Percentiles rank a stretch among this genome's conserved stretches.
These are phyloP conservation scores for Arion vulgaris DNA, from an alignment of 1,140 invertebrate genomes.

Conservation along the genomic window DNA sequence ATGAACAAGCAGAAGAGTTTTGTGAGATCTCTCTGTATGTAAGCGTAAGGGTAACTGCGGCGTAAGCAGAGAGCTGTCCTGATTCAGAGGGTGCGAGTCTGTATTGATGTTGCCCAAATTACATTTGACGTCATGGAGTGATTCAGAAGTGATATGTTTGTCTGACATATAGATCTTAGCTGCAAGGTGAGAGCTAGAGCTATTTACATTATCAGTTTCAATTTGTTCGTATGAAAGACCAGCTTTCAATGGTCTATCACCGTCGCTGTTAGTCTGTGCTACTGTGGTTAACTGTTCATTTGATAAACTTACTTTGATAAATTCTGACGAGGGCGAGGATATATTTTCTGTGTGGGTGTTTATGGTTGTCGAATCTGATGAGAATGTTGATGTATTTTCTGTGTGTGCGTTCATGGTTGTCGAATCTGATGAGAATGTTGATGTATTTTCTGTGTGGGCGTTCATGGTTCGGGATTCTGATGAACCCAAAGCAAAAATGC, in stretches of 20 bases:
- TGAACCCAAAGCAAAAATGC: not conserved
- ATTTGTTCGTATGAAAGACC: not conserved
- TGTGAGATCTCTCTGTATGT: too few species aligned
- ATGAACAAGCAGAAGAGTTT: not conserved
- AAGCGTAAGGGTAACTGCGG: not conserved
- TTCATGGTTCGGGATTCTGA: not conserved
- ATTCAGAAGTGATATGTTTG: not conserved
- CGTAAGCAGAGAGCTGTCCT: not conserved
- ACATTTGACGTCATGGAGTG: not conserved
- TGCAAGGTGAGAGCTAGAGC: not conserved
- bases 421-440: too few species aligned
- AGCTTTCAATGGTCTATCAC: not conserved
- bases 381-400: too few species aligned
- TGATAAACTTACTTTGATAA: not conserved
- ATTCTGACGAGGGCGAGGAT: not conserved
- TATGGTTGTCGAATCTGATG: too few species aligned
- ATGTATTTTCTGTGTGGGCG: too few species aligned
- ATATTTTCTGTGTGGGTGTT: too few species aligned
- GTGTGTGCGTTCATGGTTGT: too few species aligned
- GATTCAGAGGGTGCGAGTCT: not conserved
- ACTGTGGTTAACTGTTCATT: not conserved
- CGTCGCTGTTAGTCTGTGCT: not conserved
- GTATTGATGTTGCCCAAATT: not conserved
- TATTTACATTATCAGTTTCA: not conserved
- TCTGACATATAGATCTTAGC: not conserved